Evolutionary conservation across 2,797 vertebrate species (phyloP), one percentile per base, ranked within the genome.

Genomic region (Sardinella longiceps): DNA sequence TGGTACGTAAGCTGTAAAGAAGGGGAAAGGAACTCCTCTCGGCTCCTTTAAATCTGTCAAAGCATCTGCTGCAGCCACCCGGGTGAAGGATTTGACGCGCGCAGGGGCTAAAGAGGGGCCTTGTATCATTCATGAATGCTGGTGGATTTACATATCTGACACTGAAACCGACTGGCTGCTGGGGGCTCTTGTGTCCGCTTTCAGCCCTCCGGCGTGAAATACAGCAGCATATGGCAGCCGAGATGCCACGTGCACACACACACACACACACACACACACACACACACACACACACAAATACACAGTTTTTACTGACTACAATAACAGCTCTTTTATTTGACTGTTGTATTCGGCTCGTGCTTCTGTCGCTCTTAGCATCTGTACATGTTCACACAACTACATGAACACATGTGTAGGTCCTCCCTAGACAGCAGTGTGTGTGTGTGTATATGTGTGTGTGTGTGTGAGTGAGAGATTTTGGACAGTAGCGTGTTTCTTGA

Each of bases 71-170:
- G 93, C 90, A 92, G 92, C 93, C 91, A 90, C 90, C 92, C 92
- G 90, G 91, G 91, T 90, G 91, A 93, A 93, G 94, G 92, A 90
- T 94, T 92, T 95, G 94, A 95, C 94, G 90, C 90, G 90, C 90
- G 89, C 88, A n/a, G 93, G 83, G 80, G 90, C 94, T 92, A 91
- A 92, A 92, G 91, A 94, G 92, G 81, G 33, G 91, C 92, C 93
- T 94, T 91, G 91, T 93, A 92, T 94, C 93, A 92, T 93, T 93
- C 92, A 92, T 93, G 92, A 95, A 92, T 90, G 91, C 92, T 90
- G 88, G 84, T 90, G 90, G 91, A 95, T 96, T 95, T 95, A 93
- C 95, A 94, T 94, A 92, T 94, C 94, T 94, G 93, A 95, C 93
- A 91, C 89, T 45, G 70, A 74, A 74, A 82, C 18, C 90, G 89